Percentiles rank a stretch among this genome's conserved stretches.
Conservation (phyloP, 2,113 vertebrate species). For the Sturnus vulgaris region DNA sequence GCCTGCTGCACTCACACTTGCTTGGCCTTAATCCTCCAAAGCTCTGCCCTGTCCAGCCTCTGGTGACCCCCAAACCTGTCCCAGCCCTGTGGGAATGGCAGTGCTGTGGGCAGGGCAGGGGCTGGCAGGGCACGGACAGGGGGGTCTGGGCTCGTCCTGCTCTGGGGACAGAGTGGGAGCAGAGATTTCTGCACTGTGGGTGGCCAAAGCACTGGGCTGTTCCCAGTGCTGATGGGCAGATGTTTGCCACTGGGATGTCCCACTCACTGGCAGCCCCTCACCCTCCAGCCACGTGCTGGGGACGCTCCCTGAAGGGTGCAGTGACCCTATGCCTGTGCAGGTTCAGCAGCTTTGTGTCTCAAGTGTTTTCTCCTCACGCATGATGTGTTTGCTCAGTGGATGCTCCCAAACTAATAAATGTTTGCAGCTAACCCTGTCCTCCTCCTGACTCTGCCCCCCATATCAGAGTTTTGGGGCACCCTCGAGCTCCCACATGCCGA, state of each 20-base stretch:
- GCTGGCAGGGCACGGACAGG: fast-evolving
- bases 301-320: fast-evolving
- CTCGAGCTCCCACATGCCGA: fast-evolving
- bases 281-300: fast-evolving
- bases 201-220: fast-evolving
- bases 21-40: background rate
- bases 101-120: background rate
- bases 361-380: background rate
- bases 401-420: constrained; percentile 59
- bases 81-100: background rate
- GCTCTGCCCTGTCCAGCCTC: background rate
- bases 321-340: fast-evolving
- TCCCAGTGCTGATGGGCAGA: background rate
- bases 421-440: background rate
- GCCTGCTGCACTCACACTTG: fast-evolving
- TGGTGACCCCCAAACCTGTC: fast-evolving
- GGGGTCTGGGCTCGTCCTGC: background rate
- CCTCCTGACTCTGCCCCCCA: background rate
- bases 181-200: fast-evolving
- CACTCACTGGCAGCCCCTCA: background rate
- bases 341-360: fast-evolving
- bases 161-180: background rate
- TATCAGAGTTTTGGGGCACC: background rate
- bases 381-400: background rate
- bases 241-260: background rate